phyloP scores from a whole-genome alignment of 2,888 invertebrate species.

The Chalcis sispes region DNA sequence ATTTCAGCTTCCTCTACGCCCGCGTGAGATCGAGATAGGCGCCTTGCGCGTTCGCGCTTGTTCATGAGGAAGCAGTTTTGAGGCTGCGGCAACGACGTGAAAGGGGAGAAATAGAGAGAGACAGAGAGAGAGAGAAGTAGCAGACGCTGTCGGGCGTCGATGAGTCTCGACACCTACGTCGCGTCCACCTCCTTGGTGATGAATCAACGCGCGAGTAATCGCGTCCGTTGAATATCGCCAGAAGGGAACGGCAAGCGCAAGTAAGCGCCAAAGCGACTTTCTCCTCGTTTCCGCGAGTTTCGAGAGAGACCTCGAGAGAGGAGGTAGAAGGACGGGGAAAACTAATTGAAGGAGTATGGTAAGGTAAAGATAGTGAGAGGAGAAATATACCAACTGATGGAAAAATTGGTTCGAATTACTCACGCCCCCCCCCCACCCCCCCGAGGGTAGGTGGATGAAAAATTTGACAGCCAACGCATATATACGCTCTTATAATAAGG shows the following conservation, averaged over 20 bases:
- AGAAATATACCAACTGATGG: not conserved
- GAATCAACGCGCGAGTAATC: slow-evolving; percentile 34
- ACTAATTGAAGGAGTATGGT: no score
- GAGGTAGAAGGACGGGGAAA: not conserved
- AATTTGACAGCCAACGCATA: not conserved
- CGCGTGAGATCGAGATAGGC: no score
- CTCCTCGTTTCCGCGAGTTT: slow-evolving; percentile 13
- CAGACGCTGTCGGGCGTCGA: slow-evolving; percentile 32
- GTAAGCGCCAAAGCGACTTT: slow-evolving; percentile 18
- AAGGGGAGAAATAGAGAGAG: not conserved
- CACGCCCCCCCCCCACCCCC: not conserved
- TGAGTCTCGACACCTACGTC: slow-evolving; percentile 50
- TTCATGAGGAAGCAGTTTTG: slow-evolving; percentile 36
- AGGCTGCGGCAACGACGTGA: not conserved
- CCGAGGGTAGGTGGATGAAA: not conserved
- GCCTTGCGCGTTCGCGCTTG: not conserved
- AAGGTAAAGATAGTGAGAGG: no score
- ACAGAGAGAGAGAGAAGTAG: not conserved
- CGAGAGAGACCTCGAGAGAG: not conserved
- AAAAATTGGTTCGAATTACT: slow-evolving; percentile 30
- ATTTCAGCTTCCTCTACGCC: no score
- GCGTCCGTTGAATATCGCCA: slow-evolving; percentile 24
- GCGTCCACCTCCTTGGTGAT: slow-evolving; percentile 20
- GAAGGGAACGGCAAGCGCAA: not conserved
- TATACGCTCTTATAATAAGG: not conserved